These are phyloP conservation scores for Drosophila nr. perissopoda DNA, from an alignment of 2,888 invertebrate species.

Conservation along the genomic window DNA sequence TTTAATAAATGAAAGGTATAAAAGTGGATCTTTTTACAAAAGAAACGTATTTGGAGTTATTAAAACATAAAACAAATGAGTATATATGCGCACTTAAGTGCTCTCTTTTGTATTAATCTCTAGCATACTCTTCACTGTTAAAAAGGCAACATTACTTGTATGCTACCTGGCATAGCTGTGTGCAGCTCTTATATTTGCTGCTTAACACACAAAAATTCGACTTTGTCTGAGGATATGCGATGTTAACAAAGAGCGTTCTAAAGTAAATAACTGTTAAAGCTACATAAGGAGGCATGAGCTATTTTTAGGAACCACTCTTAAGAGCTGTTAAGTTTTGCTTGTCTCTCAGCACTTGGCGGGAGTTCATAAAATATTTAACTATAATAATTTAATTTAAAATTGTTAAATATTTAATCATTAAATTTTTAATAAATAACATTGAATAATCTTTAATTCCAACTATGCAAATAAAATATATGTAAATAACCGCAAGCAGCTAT, in stretches of 20 bases:
- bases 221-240: background rate
- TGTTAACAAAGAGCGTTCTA: slow-evolving; percentile 24
- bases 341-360: background rate
- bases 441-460: background rate
- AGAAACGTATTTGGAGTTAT: slow-evolving; percentile 75
- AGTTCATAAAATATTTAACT: background rate
- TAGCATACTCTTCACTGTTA: background rate
- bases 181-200: background rate
- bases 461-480: background rate
- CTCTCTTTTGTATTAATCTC: background rate
- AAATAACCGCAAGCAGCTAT: background rate
- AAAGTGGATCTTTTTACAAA: slow-evolving; percentile 64
- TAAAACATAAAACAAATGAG: slow-evolving; percentile 38
- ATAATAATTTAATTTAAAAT: background rate
- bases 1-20: slow-evolving; percentile 58
- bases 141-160: background rate
- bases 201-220: background rate
- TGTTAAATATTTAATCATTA: background rate
- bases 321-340: background rate
- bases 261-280: slow-evolving; percentile 22
- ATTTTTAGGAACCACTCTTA: background rate
- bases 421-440: background rate
- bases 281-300: background rate
- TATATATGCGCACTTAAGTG: background rate
- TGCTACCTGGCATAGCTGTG: background rate